Base-by-base conservation (phyloP, 2,113 vertebrate genomes). In the Pedetes capensis region DNA sequence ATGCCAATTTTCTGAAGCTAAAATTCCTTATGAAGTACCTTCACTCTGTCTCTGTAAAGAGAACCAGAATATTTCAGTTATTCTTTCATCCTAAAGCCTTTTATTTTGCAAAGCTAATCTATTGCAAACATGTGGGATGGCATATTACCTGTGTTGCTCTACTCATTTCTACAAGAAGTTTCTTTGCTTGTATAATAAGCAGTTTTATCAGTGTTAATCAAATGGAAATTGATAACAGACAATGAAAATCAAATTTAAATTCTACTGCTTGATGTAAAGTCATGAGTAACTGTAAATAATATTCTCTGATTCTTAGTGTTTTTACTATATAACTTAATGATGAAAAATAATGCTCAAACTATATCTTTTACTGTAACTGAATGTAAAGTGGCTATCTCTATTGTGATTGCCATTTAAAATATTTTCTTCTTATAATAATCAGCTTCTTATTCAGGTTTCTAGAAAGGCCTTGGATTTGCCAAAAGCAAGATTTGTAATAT, bases 151-250 rank as follows among this genome's bases (percentile, higher is more conserved):
- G 27, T 55, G 6, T 53, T 75, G 18, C 23, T 61, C 29, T 37
- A 61, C 29, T 76, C 29, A 83, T 27, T 72, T 23, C 34, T 81
- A 14, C 22, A 68, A 49, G 8, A n/a, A 23, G 7, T 42, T 59
- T 81, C 23, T 47, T 17, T 93, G 10, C 44, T 64, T 72, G 4
- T 72, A 23, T 57, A 85, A 59, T 42, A n/a, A 85, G n/a, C 66
- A 37, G 44, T 53, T 78, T 22, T 47, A 57, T 74, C 23, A 63
- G 44, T 53, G 68, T 79, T 91, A 79, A 51, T 96, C 57, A 89
- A 94, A 86, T 14, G 85, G 39, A 84, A 85, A 66, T 34, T 86
- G 49, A 44, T 92, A 68, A 75, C 32, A 80, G 22, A 75, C 92
- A 76, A 76, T 51, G 5, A 44, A 27, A 86, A n/a, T 37, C 55